These are phyloP conservation scores for Empidonax alnorum DNA, from an alignment of 2,113 vertebrate species.

Conservation along the genomic window DNA sequence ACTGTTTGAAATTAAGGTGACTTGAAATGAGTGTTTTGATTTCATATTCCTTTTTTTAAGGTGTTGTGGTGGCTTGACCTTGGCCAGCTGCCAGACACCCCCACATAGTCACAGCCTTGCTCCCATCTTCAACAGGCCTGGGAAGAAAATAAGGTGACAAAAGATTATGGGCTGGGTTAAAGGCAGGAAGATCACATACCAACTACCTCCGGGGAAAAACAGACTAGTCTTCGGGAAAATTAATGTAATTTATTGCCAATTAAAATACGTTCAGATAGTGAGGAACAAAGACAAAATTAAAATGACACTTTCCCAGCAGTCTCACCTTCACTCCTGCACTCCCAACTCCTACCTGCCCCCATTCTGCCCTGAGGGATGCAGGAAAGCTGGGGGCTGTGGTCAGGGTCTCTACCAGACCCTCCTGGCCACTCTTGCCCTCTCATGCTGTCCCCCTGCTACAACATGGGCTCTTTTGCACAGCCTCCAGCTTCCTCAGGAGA, in stretches of 20 bases:
- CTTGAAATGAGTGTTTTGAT: background rate
- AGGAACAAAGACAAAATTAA: background rate
- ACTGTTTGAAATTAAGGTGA: background rate
- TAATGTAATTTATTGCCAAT: background rate
- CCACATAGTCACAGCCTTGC: fast-evolving
- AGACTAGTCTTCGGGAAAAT: background rate
- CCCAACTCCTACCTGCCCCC: fast-evolving
- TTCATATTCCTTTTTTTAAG: background rate
- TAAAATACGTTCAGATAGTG: background rate
- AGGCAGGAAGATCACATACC: fast-evolving
- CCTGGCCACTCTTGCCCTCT: fast-evolving
- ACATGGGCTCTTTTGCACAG: background rate
- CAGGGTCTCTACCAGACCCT: fast-evolving
- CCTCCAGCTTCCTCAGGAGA: background rate
- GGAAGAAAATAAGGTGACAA: background rate
- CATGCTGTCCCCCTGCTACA: no score
- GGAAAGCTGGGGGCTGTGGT: fast-evolving
- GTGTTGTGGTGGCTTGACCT: background rate
- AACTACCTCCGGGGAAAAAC: background rate
- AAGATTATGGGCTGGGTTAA: background rate
- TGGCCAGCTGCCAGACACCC: background rate
- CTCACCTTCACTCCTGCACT: background rate
- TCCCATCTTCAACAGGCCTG: background rate
- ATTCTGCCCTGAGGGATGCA: fast-evolving
- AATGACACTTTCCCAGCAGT: fast-evolving